Evolutionary conservation across 1,140 invertebrate species (phyloP).

Genomic region (Macrosteles quadrilineatus): DNA sequence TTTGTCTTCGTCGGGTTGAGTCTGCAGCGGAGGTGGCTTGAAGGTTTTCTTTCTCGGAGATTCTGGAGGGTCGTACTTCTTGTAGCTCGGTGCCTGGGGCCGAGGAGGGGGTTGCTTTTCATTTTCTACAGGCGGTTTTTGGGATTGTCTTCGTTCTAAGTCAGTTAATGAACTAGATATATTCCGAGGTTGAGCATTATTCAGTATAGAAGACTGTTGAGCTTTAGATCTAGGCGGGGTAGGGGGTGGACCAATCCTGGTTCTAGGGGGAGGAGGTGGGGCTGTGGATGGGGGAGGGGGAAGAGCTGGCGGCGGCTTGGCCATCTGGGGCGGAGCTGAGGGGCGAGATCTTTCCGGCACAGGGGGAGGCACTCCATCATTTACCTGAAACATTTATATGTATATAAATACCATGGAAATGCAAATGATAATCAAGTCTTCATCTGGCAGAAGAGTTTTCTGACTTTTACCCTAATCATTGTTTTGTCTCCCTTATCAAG

Average conservation of each 20-base stretch:
- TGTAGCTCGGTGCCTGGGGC: constrained; percentile 16
- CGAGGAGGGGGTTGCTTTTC: constrained; percentile 7
- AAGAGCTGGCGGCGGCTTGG: constrained; percentile 19
- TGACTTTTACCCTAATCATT: no score
- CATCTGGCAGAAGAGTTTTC: background rate
- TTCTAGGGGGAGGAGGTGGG: constrained; percentile 26
- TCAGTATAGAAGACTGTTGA: constrained; percentile 23
- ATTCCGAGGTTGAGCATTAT: constrained; percentile 20
- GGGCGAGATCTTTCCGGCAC: constrained; percentile 8
- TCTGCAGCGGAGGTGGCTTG: constrained; percentile 49
- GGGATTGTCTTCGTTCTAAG: constrained; percentile 21
- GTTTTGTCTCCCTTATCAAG: no score
- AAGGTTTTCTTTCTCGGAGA: constrained; percentile 46
- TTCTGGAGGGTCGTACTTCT: constrained; percentile 46
- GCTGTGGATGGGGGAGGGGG: constrained; percentile 18
- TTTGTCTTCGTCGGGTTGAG: constrained; percentile 39
- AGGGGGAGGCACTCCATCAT: constrained; percentile 26
- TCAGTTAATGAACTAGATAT: constrained; percentile 10
- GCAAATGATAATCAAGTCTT: background rate
- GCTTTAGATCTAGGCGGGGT: constrained; percentile 26
- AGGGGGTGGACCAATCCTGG: constrained; percentile 15
- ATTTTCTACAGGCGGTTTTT: background rate
- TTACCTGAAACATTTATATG: constrained; percentile 6
- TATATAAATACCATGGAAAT: no score
- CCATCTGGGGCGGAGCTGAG: background rate